Evolutionary conservation across 2,888 invertebrate genomes (phyloP), one percentile per base, ranked within the genome.

Genomic region (Parnassius apollo): DNA sequence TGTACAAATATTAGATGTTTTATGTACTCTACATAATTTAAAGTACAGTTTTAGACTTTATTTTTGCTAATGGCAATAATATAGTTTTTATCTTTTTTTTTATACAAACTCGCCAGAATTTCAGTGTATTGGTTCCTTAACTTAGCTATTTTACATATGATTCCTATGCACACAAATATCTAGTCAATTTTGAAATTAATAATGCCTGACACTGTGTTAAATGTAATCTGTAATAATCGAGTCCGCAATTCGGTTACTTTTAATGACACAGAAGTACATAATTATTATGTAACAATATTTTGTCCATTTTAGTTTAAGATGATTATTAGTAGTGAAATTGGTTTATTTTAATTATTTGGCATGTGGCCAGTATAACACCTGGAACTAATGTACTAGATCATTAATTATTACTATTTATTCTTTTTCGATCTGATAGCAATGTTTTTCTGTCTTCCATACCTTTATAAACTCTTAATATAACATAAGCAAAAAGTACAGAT

Each of bases 121-220:
- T 85, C 86, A 87, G 85, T 84, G 86, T 88, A 87, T 88, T 78
- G 88, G 89, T 90, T 91, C 89, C 88, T 89, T 87, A 85, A 86
- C 85, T 88, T 88, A 90, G 86, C 88, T 86, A 74, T 74, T 83
- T 85, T 88, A 85, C 83, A 80, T 84, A 88, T 83, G 88, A 87
- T 90, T 91, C 91, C 91, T 91, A 90, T 87, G 87, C 91, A 90
- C 88, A 85, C 90, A 91, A 91, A 81, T 87, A 89, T 91, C 91
- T 91, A 91, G 91, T 91, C 91, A 91, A 91, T 89, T 88, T 87
- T 90, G 91, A 91, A 91, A 91, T 90, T 90, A 90, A 85, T 77
- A 83, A 82, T 83, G 82, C 77, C 88, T 82, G 76, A 78, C 76
- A 83, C 81, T 82, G 84, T 83, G 86, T 84, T 82, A 67, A 49